Base-by-base conservation (phyloP, 1,140 invertebrate genomes). In the Plodia interpunctella region DNA sequence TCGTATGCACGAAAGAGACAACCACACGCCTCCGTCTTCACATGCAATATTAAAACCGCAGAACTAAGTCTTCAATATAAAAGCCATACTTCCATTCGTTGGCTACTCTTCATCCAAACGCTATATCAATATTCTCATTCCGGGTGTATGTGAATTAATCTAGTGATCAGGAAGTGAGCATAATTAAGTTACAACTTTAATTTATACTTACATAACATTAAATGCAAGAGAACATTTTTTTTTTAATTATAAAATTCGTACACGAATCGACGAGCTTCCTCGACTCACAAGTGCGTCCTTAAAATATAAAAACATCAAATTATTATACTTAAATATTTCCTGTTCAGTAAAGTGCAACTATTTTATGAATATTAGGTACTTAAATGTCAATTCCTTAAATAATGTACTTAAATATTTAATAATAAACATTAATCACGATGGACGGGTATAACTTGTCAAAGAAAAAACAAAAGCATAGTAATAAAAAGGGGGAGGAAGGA, bases 361-460 rank as follows among this genome's bases (percentile, higher is more conserved):
- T 72, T 68, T 74, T 75, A 77, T 67, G 71, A 75, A 71, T 75
- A 70, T 75, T 72, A 74, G 72, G 60, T 75, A 68, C 72, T 72
- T 77, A 70, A 83, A 80, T 63, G 72, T 80, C 76, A 80, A 81
- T 83, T 81, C 79, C 82, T 84, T 88, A 87, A 80, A 83, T 78
- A 83, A 83, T 76, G 69, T 79, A 80, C 81, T 82, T 86, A 87
- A 82, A 78, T 68, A 68, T 74, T 80, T 81, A 79, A 83, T 75
- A 80, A 83, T 87, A 88, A 83, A 88, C 67, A 74, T 89, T 87
- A 83, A 84, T 82, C 77, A 90, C 86, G 78, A 86, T 88, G 83
- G 84, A 86, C 87, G 87, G 87, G 87, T 87, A 84, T 85, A 89
- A 89, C 83, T 87, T 87, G 80, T 85, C 72, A 81, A 87, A 66